Evolutionary conservation across 2,888 invertebrate species (phyloP).

Genomic region (Laothoe populi): DNA sequence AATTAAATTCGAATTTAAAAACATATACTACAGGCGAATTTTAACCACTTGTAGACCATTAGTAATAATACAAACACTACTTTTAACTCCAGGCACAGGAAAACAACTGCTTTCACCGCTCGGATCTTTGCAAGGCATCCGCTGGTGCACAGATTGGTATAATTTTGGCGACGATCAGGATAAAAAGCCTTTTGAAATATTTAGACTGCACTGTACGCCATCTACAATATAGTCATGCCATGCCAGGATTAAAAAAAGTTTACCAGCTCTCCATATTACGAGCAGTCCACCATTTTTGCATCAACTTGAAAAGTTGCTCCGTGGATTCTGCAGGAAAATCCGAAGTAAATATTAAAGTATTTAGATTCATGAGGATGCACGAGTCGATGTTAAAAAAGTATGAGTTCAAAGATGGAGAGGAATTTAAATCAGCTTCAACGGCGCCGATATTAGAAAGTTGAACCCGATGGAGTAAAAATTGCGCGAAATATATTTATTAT

Average conservation of each 20-base stretch:
- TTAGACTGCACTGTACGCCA: too few relatives aligned
- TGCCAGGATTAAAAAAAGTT: background rate
- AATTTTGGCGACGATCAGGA: too few relatives aligned
- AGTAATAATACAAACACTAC: too few relatives aligned
- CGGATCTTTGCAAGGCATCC: too few relatives aligned
- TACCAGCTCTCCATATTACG: background rate
- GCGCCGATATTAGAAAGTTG: slow-evolving; percentile 16
- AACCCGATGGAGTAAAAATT: slow-evolving; percentile 5
- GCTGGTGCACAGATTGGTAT: too few relatives aligned
- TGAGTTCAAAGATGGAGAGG: slow-evolving; percentile 13
- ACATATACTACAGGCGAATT: too few relatives aligned
- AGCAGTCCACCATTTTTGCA: background rate
- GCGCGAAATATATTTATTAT: background rate
- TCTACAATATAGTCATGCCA: too few relatives aligned
- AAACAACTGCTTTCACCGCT: too few relatives aligned
- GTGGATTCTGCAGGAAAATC: slow-evolving; percentile 11
- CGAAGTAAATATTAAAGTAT: slow-evolving; percentile 1
- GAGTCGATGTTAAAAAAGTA: slow-evolving; percentile 1
- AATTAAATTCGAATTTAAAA: too few relatives aligned
- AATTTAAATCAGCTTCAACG: slow-evolving; percentile 17
- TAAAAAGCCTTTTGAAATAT: too few relatives aligned
- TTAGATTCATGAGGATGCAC: slow-evolving; percentile 12
- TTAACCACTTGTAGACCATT: too few relatives aligned
- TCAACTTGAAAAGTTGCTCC: background rate
- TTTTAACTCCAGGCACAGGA: too few relatives aligned